Evolutionary conservation across 2,888 invertebrate genomes (phyloP).

Genomic region (Plutella xylostella): DNA sequence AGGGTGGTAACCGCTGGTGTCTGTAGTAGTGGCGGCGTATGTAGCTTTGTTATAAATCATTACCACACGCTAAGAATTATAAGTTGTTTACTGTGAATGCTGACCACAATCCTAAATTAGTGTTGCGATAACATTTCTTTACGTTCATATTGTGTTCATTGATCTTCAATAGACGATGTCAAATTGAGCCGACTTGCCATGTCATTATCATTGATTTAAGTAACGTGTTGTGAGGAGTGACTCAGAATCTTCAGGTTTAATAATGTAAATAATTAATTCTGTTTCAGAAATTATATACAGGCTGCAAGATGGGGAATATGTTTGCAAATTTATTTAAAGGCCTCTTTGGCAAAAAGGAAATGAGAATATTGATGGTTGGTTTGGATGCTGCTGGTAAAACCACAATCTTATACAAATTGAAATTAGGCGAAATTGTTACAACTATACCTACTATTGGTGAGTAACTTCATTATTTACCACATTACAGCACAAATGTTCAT

Average conservation of each 20-base stretch:
- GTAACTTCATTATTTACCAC: too few relatives aligned
- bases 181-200: slow-evolving; percentile 44
- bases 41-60: slow-evolving; percentile 40
- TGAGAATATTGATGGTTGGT: slow-evolving; percentile 99
- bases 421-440: slow-evolving; percentile 99
- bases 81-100: not conserved
- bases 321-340: slow-evolving; percentile 98
- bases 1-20: slow-evolving; percentile 68
- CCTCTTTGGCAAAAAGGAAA: slow-evolving; percentile 99
- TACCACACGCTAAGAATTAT: slow-evolving; percentile 9
- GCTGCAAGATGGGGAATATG: slow-evolving; percentile 94
- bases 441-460: slow-evolving; percentile 99
- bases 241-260: slow-evolving; percentile 42
- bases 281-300: slow-evolving; percentile 64
- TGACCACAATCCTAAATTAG: not conserved
- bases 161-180: not conserved
- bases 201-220: slow-evolving; percentile 67
- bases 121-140: too few relatives aligned
- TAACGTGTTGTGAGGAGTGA: slow-evolving; percentile 52
- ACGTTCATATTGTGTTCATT: not conserved
- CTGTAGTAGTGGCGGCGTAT: slow-evolving; percentile 68
- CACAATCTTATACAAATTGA: slow-evolving; percentile 99
- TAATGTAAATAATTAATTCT: slow-evolving; percentile 23
- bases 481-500: too few relatives aligned
- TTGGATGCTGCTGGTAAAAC: slow-evolving; percentile 99